These are phyloP conservation scores for Nycticryphes semicollaris DNA, from an alignment of 2,113 vertebrate genomes.

Conservation along the genomic window DNA sequence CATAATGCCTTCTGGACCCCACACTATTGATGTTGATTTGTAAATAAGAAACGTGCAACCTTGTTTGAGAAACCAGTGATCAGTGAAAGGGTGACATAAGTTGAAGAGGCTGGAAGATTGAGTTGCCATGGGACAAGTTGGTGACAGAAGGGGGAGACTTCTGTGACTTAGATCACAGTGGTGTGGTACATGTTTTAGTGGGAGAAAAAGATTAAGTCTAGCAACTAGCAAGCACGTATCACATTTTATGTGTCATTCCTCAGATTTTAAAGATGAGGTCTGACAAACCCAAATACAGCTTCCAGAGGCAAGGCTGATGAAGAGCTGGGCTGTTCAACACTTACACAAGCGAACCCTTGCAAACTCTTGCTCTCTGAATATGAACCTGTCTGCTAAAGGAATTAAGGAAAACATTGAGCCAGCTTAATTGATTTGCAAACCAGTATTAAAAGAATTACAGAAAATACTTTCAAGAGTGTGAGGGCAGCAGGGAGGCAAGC, in stretches of 20 bases:
- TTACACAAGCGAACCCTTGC: not conserved
- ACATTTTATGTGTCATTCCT: not conserved
- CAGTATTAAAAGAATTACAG: not conserved
- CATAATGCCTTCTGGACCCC: not conserved
- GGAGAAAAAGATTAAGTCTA: not conserved
- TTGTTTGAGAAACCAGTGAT: not conserved
- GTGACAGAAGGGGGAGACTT: not conserved
- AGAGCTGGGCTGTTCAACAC: not conserved
- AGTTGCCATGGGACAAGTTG: not conserved
- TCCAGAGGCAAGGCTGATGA: not conserved
- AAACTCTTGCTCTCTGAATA: not conserved
- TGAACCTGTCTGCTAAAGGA: not conserved
- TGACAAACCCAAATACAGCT: not conserved
- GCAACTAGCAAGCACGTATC: not conserved
- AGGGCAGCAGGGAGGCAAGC: not conserved
- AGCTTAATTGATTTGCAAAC: not conserved
- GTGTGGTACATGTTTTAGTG: not conserved
- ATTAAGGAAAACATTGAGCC: not conserved
- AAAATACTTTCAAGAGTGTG: not conserved
- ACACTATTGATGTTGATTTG: rapidly evolving
- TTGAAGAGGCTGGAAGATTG: not conserved
- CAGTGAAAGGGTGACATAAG: not conserved
- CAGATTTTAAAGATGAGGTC: not conserved
- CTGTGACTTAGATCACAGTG: not conserved
- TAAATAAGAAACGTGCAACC: not conserved